A percentile compares a stretch with the other conserved stretches of the same genome.
Conservation (phyloP, 2,888 invertebrate genomes). For the Ectobius pallidus region DNA sequence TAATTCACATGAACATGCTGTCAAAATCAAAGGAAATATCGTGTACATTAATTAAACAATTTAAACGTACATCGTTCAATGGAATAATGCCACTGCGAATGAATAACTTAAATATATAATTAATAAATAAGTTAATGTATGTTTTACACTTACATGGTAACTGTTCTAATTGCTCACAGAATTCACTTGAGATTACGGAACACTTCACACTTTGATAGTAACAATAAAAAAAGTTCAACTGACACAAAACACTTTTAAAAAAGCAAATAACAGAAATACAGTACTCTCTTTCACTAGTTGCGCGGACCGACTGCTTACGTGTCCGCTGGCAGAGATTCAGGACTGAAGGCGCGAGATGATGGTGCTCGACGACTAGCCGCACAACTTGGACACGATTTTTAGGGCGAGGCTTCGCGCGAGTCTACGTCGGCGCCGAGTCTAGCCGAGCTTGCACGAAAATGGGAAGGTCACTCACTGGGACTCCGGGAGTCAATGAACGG, state of each 20-base stretch:
- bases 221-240: neutral
- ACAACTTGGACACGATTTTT: neutral
- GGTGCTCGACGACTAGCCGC: neutral
- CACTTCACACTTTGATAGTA: neutral
- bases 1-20: too few relatives aligned
- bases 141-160: too few relatives aligned
- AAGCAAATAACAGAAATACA: neutral
- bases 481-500: conserved; percentile 33
- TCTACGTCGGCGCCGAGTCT: neutral
- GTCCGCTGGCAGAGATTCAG: conserved; percentile 29
- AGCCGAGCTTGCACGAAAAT: neutral
- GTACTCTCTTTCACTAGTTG: neutral
- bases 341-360: conserved; percentile 15
- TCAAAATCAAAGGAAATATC: too few relatives aligned
- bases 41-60: too few relatives aligned
- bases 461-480: conserved; percentile 34
- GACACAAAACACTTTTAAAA: neutral
- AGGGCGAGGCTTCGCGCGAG: neutral
- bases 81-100: too few relatives aligned
- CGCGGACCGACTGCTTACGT: conserved; percentile 24
- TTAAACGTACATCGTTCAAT: too few relatives aligned
- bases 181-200: neutral
- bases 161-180: too few relatives aligned
- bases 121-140: too few relatives aligned
- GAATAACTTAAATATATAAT: too few relatives aligned